phyloP scores from a whole-genome alignment of 2,888 invertebrate genomes.

The Philhelius pedissequus region DNA sequence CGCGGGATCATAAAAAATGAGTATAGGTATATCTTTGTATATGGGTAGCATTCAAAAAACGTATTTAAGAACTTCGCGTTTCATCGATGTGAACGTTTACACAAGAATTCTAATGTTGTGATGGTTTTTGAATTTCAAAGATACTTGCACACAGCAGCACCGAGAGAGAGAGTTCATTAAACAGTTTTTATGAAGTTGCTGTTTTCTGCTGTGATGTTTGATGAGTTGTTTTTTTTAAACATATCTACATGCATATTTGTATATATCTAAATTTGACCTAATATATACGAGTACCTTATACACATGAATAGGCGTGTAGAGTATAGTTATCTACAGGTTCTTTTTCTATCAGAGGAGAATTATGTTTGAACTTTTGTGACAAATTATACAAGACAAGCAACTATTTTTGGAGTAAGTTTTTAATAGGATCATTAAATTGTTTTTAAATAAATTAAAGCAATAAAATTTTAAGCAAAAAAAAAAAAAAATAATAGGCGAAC shows the following conservation, averaged over 20 bases:
- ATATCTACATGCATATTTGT: not conserved
- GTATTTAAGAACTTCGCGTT: slow-evolving; percentile 42
- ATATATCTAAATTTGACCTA: not conserved
- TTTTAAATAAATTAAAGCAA: slow-evolving; percentile 34
- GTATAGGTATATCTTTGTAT: slow-evolving; percentile 9
- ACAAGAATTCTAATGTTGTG: slow-evolving; percentile 4
- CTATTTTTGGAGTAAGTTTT: slow-evolving; percentile 40
- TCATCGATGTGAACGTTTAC: not conserved
- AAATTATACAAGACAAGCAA: slow-evolving; percentile 36
- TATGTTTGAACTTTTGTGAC: slow-evolving; percentile 44
- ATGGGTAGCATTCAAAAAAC: slow-evolving; percentile 45
- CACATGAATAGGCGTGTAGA: not conserved
- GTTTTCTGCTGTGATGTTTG: not conserved
- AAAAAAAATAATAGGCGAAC: not conserved
- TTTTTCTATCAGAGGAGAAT: not conserved
- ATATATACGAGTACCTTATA: not conserved
- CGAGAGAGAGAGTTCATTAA: slow-evolving; percentile 62
- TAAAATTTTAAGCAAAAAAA: slow-evolving; percentile 18
- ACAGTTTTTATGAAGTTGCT: slow-evolving; percentile 58
- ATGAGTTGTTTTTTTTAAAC: not conserved
- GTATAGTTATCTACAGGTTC: not conserved
- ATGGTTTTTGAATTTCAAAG: slow-evolving; percentile 6
- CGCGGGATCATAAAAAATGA: slow-evolving; percentile 46
- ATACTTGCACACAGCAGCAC: slow-evolving; percentile 2
- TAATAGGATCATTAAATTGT: slow-evolving; percentile 26